Percentiles rank a stretch among this genome's conserved stretches.
Evolutionary conservation across 2,888 invertebrate genomes (phyloP).

Genomic region (Deladenus siricidicola): DNA sequence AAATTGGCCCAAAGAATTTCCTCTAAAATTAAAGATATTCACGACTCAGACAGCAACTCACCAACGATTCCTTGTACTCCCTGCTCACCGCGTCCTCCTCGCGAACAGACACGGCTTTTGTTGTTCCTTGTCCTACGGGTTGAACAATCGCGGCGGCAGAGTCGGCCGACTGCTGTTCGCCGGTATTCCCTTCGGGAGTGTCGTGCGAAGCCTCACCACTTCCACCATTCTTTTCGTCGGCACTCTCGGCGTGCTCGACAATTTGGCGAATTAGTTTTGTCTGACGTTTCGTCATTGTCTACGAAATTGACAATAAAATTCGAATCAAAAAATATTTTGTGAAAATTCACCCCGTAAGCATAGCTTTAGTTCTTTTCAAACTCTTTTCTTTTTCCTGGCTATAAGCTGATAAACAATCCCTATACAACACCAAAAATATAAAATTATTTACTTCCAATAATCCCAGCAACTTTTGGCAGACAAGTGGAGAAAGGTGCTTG

Average conservation of each 20-base stretch:
- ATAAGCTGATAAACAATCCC: too few species aligned
- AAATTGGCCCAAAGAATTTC: too few species aligned
- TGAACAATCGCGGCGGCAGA: too few species aligned
- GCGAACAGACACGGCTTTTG: background rate
- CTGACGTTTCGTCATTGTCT: slow-evolving; percentile 63
- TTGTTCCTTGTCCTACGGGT: background rate
- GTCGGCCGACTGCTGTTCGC: slow-evolving; percentile 1
- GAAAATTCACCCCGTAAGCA: too few species aligned
- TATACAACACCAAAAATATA: too few species aligned
- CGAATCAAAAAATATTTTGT: background rate
- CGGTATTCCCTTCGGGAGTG: background rate
- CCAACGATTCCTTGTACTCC: too few species aligned
- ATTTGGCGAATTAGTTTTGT: slow-evolving; percentile 49
- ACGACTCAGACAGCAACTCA: too few species aligned
- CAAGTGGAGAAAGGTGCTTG: slow-evolving; percentile 83
- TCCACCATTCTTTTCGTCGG: too few species aligned
- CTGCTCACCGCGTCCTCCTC: too few species aligned
- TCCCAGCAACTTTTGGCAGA: slow-evolving; percentile 78
- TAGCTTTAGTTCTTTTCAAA: too few species aligned
- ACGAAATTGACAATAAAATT: slow-evolving; percentile 3
- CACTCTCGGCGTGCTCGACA: slow-evolving; percentile 29
- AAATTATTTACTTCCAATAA: slow-evolving; percentile 45
- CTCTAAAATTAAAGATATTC: too few species aligned
- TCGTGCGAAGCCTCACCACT: slow-evolving; percentile 51
- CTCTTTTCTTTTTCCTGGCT: too few species aligned